These are phyloP conservation scores for Ectropis crepuscularia DNA, from an alignment of 2,888 invertebrate genomes.

Conservation along the genomic window DNA sequence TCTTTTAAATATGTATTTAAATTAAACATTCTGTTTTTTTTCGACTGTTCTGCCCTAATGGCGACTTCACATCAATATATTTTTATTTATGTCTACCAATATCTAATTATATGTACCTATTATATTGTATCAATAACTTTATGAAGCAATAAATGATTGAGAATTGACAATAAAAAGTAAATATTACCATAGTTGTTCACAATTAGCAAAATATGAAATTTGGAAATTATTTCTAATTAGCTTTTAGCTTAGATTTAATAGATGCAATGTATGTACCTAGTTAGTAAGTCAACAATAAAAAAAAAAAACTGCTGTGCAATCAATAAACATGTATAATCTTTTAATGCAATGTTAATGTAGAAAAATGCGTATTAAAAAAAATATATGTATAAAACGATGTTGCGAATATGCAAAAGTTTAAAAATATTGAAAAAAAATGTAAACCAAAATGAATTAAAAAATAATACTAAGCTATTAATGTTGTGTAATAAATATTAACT, in stretches of 20 bases:
- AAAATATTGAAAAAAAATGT: slow-evolving; percentile 15
- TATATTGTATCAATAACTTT: no score
- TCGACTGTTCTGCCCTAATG: no score
- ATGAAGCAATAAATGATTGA: no score
- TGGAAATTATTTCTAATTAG: no score
- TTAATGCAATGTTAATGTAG: slow-evolving; percentile 1
- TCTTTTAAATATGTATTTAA: no score
- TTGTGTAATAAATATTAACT: slow-evolving; percentile 48
- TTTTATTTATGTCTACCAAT: no score
- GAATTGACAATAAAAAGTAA: no score
- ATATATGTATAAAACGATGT: not conserved
- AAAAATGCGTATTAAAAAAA: not conserved
- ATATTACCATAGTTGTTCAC: no score
- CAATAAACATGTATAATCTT: slow-evolving; percentile 59
- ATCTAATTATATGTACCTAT: no score
- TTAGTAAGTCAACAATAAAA: slow-evolving; percentile 11
- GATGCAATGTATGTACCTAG: not conserved
- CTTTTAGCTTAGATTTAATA: not conserved
- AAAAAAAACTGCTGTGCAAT: slow-evolving; percentile 72
- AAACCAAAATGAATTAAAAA: slow-evolving; percentile 55
- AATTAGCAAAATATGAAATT: not conserved
- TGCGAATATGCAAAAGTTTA: not conserved
- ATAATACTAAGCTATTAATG: slow-evolving; percentile 23
- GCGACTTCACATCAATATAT: no score
- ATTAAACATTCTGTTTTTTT: no score